Base-by-base conservation (phyloP, 2,888 invertebrate genomes). In the Notocelia uddmanniana region DNA sequence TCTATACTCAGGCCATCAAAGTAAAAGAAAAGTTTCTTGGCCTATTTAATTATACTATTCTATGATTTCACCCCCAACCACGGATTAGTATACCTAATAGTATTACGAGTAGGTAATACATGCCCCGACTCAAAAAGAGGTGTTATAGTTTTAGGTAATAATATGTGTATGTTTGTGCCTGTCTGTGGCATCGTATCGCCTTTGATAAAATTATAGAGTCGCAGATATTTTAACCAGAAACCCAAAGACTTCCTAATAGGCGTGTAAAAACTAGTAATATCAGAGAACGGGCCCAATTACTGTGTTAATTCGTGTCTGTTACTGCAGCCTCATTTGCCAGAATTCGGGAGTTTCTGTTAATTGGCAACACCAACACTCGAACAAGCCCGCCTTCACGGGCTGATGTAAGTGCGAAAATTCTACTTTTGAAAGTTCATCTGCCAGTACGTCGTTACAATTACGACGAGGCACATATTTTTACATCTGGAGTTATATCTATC, bases 341-440 rank as follows among this genome's bases (percentile, higher is more conserved):
- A 76, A 75, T 72, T 77, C 73, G 62, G 76, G 75, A 69, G 71
- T 76, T 41, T 62, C 75, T 68, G 83, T 78, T 82, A 82, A 83
- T 82, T 82, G 79, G 73, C 77, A 82, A 83, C 76, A 79, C 78
- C 58, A 82, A 82, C 74, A 78, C 50, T 76, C 58, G 73, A 69
- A 70, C 66, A 70, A 62, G 34, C 19, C 54, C 41, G 62, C 73
- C 54, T 73, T 73, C 73, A 70, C 13, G 18, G 41, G 41, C 67
- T 73, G 54, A 82, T 82, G 81, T 78, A 81, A 80, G 81, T 77
- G 81, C 58, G 79, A 82, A 69, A 76, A 74, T 31, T 63, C 73
- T 64, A 71, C 57, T 69, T 74, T 52, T 74, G 73, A 74, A 74
- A 66, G 69, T 69, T 69, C 23, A 9, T 54, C 55, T 31, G 34